These are phyloP conservation scores for Buceros bicornis DNA, from an alignment of 2,797 vertebrate genomes.

Conservation along the genomic window DNA sequence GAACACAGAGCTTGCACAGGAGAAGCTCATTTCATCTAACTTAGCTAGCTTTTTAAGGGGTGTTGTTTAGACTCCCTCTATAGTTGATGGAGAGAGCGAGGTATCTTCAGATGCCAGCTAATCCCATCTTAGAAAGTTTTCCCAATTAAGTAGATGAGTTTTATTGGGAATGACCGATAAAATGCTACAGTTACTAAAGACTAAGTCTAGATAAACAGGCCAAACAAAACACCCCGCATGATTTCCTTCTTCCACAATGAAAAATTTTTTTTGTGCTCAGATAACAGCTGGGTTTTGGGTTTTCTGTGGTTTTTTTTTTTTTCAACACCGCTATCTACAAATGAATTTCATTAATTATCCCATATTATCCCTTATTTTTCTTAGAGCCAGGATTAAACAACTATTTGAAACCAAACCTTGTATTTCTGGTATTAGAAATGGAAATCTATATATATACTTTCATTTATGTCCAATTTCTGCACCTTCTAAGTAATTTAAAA, in stretches of 20 bases:
- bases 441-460: background rate
- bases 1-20: background rate
- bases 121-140: background rate
- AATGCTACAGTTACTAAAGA: background rate
- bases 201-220: background rate
- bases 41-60: background rate
- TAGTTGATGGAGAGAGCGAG: background rate
- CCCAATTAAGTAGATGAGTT: background rate
- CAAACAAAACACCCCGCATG: background rate
- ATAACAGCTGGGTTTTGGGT: rapidly evolving
- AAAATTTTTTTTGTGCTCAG: background rate
- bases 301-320: background rate
- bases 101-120: background rate
- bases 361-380: background rate
- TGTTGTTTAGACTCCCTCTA: background rate
- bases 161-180: background rate
- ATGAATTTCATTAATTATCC: background rate
- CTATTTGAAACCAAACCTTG: background rate
- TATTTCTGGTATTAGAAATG: background rate
- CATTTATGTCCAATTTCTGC: background rate
- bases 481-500: background rate
- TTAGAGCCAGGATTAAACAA: background rate
- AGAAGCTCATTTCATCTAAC: background rate
- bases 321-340: background rate
- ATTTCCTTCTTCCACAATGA: background rate